Evolutionary conservation across 2,797 vertebrate genomes (phyloP).

Genomic region (Sparus aurata): DNA sequence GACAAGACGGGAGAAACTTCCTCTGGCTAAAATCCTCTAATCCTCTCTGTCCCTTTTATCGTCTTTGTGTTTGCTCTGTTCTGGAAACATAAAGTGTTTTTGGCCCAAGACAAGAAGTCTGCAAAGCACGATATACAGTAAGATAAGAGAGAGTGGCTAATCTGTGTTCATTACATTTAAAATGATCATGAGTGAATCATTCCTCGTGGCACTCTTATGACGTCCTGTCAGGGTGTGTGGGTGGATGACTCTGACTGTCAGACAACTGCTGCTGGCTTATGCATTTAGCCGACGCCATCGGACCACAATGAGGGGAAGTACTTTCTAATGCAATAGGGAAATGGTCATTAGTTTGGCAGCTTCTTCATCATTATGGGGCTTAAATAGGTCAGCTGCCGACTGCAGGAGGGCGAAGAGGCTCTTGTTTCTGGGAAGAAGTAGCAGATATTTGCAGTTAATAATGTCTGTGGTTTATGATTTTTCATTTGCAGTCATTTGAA

Average conservation of each 20-base stretch:
- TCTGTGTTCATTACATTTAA: constrained; percentile 56
- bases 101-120: constrained; percentile 19
- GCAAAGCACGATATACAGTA: constrained; percentile 19
- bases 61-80: constrained; percentile 23
- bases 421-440: constrained; percentile 21
- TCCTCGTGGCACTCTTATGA: constrained; percentile 41
- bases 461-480: constrained; percentile 13
- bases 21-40: neutral
- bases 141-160: constrained; percentile 42
- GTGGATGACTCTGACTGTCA: constrained; percentile 62
- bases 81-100: neutral
- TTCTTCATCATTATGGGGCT: constrained; percentile 69
- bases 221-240: constrained; percentile 53
- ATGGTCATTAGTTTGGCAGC: constrained; percentile 66
- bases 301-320: constrained; percentile 63
- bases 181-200: constrained; percentile 62
- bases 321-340: constrained; percentile 69
- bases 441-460: constrained; percentile 36
- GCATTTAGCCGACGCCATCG: constrained; percentile 49
- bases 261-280: constrained; percentile 63
- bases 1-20: neutral
- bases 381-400: constrained; percentile 67
- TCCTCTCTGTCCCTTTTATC: neutral
- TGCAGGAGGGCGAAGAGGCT: constrained; percentile 39
- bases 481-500: constrained; percentile 27